These are phyloP conservation scores for Macropodus opercularis DNA, from an alignment of 2,797 vertebrate genomes.

Conservation along the genomic window DNA sequence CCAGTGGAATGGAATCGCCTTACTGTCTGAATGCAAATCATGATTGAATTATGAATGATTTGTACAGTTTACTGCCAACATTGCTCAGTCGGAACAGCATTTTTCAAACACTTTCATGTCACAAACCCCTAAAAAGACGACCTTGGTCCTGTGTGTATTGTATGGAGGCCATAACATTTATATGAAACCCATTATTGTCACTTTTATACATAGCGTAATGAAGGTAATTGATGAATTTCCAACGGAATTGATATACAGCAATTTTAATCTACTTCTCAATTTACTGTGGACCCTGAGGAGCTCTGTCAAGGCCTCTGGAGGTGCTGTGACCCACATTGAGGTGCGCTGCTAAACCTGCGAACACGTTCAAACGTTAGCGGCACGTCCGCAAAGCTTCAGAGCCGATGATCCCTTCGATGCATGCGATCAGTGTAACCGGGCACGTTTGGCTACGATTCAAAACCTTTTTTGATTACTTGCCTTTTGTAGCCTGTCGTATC, in stretches of 20 bases:
- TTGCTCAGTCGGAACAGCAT: constrained; percentile 10
- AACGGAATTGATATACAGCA: constrained; percentile 51
- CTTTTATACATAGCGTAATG: constrained; percentile 32
- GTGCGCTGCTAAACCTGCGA: not conserved
- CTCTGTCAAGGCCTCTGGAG: constrained; percentile 32
- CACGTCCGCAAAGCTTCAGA: too few species aligned
- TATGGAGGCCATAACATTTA: constrained; percentile 10
- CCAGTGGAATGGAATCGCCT: constrained; percentile 52
- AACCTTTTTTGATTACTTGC: too few species aligned
- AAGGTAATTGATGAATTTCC: constrained; percentile 58
- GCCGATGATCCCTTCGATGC: too few species aligned
- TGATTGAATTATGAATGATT: constrained; percentile 65
- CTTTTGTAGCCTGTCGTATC: too few species aligned
- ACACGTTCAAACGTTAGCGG: too few species aligned
- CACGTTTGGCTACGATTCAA: too few species aligned
- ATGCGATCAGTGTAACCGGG: too few species aligned
- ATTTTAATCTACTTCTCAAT: constrained; percentile 73
- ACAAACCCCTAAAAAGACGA: constrained; percentile 14
- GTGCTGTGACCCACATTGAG: constrained; percentile 60
- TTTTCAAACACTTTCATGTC: constrained; percentile 25
- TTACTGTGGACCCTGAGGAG: constrained; percentile 50
- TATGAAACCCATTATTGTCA: constrained; percentile 28
- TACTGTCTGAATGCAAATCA: constrained; percentile 72
- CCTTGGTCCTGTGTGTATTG: constrained; percentile 5
- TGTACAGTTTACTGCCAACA: constrained; percentile 49